Conservation (phyloP, 2,797 vertebrate species). For the Megalops cyprinoides region DNA sequence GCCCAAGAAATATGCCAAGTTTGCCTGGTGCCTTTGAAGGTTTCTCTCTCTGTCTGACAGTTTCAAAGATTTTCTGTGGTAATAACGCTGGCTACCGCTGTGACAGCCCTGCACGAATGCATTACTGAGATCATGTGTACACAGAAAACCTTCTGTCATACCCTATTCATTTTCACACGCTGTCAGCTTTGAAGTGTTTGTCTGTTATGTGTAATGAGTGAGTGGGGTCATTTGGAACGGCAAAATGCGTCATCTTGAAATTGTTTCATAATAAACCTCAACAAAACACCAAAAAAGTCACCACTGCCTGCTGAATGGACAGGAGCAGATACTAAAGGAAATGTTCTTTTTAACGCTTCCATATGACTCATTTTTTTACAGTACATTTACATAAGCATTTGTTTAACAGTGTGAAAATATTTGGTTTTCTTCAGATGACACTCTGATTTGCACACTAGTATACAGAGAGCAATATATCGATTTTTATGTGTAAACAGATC, state of each 20-base stretch:
- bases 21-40: constrained; percentile 57
- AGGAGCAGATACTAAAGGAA: not conserved
- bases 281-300: not conserved
- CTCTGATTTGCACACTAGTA: constrained; percentile 8
- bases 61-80: constrained; percentile 39
- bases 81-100: constrained; percentile 57
- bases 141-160: constrained; percentile 61
- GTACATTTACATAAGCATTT: not conserved
- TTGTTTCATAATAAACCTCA: constrained; percentile 33
- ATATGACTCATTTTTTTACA: not conserved
- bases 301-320: not conserved
- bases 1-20: constrained; percentile 47
- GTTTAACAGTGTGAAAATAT: constrained; percentile 9
- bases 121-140: constrained; percentile 55
- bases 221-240: constrained; percentile 70
- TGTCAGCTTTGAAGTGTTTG: constrained; percentile 65
- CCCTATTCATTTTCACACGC: constrained; percentile 52
- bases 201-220: constrained; percentile 69
- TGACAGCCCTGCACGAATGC: constrained; percentile 40
- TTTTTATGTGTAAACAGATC: constrained; percentile 11
- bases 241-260: constrained; percentile 40
- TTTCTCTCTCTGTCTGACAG: constrained; percentile 39
- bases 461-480: not conserved
- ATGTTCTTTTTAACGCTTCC: not conserved
- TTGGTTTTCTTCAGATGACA: constrained; percentile 6